Percentiles rank a stretch among this genome's conserved stretches.
phyloP scores from a whole-genome alignment of 2,888 invertebrate genomes.

The Tenthredo mesomela region DNA sequence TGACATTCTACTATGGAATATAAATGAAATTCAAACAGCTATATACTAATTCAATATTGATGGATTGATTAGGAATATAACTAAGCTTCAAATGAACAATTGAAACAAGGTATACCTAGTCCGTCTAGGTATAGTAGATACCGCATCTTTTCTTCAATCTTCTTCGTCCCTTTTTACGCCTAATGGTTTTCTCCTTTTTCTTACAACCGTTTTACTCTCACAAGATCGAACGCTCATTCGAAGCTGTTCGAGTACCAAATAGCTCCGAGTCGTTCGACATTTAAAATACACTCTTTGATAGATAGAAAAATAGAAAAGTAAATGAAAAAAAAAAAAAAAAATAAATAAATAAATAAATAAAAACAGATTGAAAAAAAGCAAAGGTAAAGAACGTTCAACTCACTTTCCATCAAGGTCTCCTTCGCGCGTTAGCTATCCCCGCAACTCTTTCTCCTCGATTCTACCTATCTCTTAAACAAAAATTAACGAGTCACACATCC shows the following conservation, averaged over 20 bases:
- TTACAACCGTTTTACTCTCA: neutral
- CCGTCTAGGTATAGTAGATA: neutral
- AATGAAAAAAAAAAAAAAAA: neutral
- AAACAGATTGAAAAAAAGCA: neutral
- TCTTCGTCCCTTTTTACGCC: conserved; percentile 24
- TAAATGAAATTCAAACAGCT: neutral
- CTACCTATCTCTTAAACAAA: neutral
- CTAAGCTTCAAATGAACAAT: neutral
- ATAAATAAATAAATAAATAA: neutral
- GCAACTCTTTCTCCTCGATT: conserved; percentile 4
- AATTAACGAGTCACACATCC: conserved; percentile 3
- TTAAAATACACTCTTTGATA: neutral
- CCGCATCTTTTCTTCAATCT: neutral
- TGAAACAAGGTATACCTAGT: neutral
- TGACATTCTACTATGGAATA: neutral
- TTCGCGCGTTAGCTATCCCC: neutral
- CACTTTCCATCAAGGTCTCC: conserved; percentile 46
- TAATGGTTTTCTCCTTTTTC: neutral
- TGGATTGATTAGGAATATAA: neutral
- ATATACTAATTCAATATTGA: neutral
- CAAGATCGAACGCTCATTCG: neutral
- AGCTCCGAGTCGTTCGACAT: conserved; percentile 1
- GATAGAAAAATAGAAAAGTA: too few relatives aligned
- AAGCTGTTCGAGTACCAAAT: neutral
- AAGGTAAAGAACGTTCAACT: conserved; percentile 21